Evolutionary conservation across 2,797 vertebrate species (phyloP), one percentile per base, ranked within the genome.

Genomic region (Malurus leucopterus): DNA sequence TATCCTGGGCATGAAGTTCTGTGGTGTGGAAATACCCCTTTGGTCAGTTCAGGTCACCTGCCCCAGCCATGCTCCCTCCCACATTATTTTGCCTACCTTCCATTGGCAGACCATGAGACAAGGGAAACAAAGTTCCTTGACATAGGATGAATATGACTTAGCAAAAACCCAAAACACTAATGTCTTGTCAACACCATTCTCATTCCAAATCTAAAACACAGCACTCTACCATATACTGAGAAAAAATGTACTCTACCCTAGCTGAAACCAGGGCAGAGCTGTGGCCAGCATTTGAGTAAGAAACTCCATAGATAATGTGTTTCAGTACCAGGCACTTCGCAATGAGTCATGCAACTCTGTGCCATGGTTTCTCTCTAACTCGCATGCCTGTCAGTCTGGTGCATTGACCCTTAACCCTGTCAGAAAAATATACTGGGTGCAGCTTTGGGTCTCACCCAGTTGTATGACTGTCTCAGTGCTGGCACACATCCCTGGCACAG

Each of bases 351-450:
- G 14, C 27, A 12, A 12, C 40, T 63, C 43, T 14, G 18, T 79
- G 19, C 16, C 4, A 2, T 32, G 29, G 11, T 68, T 87, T 72
- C 11, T 75, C 9, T 61, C 13, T 43, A 30, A 24, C 23, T 19
- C 0, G 0, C 30, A 36, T 24, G 26, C 26, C 9, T 73, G 27
- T 32, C 20, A 29, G 13, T 20, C 89, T 81, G 38, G 17, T 73
- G 34, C 38, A 26, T 15, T 44, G 63, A 32, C 18, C 13, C 53
- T 69, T 72, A 71, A 78, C 21, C 29, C 15, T 32, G 43, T 24
- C 30, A 69, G 71, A 72, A 44, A 40, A 78, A 78, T 38, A 62
- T 9, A 29, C 10, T 75, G 83, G 47, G 38, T 0, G 1, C 32
- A 59, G 53, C 61, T 34, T 44, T 53, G 26, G 27, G 53, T 69